phyloP scores from a whole-genome alignment of 2,797 vertebrate genomes.

The Acipenser ruthenus region DNA sequence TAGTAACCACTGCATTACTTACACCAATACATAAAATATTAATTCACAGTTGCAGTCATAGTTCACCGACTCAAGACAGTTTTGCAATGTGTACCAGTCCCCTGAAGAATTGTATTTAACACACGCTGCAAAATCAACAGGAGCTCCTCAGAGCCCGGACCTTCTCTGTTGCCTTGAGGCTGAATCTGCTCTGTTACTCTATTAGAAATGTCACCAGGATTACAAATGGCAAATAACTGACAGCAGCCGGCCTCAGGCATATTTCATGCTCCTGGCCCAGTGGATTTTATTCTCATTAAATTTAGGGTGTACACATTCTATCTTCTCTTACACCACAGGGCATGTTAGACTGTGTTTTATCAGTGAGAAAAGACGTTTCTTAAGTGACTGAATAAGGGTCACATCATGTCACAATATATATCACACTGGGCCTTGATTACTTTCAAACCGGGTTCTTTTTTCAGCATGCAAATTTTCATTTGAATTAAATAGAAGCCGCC shows the following conservation, averaged over 20 bases:
- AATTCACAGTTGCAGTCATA: neutral
- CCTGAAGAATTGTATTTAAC: conserved; percentile 2
- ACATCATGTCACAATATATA: neutral
- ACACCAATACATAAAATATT: neutral
- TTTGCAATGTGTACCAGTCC: conserved; percentile 2
- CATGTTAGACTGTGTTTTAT: accelerated
- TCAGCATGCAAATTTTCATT: neutral
- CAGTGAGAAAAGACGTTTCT: neutral
- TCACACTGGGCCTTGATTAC: neutral
- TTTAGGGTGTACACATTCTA: neutral
- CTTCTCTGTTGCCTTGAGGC: conserved; percentile 25
- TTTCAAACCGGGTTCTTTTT: neutral
- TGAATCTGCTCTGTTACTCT: conserved; percentile 20
- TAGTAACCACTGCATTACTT: too few species aligned
- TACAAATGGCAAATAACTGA: conserved; percentile 34
- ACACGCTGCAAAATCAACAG: conserved; percentile 6
- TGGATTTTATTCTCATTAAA: conserved; percentile 30
- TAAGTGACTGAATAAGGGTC: neutral
- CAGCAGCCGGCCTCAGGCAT: conserved; percentile 30
- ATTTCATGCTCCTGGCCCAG: conserved; percentile 20
- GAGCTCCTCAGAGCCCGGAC: conserved; percentile 19
- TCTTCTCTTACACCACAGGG: accelerated
- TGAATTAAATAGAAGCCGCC: neutral
- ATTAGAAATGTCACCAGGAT: conserved; percentile 21
- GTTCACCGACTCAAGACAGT: neutral